phyloP scores from a whole-genome alignment of 2,888 invertebrate species.

The Drosophila picticornis region DNA sequence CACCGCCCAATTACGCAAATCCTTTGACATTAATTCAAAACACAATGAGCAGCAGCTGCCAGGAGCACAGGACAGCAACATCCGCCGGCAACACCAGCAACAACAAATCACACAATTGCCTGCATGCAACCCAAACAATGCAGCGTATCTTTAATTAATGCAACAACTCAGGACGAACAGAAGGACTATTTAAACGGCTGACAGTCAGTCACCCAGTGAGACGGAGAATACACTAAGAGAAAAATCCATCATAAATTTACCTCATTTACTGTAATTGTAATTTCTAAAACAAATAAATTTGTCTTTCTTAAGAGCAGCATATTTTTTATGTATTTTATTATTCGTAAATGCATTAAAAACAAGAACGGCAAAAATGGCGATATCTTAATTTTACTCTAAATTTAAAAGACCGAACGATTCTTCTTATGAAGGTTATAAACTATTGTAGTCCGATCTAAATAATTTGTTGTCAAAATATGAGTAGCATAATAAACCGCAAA shows the following conservation, averaged over 20 bases:
- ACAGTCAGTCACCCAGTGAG: constrained; percentile 19
- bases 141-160: constrained; percentile 70
- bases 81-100: constrained; percentile 20
- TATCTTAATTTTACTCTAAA: not conserved
- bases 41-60: constrained; percentile 42
- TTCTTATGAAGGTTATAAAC: too few species aligned
- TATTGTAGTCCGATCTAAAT: not conserved
- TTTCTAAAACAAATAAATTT: not conserved
- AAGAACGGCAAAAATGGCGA: too few species aligned
- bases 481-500: not conserved
- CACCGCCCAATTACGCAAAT: constrained; percentile 55
- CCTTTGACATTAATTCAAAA: constrained; percentile 65
- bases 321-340: not conserved
- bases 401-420: not conserved
- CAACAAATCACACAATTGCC: constrained; percentile 29
- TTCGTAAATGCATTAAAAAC: too few species aligned
- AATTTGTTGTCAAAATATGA: not conserved
- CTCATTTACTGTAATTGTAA: not conserved
- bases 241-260: not conserved
- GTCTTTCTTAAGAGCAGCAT: not conserved
- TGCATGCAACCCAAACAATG: constrained; percentile 47
- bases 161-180: constrained; percentile 41
- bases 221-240: constrained; percentile 6
- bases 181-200: constrained; percentile 58
- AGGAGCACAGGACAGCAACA: constrained; percentile 13